Evolutionary conservation across 1,140 invertebrate species (phyloP), one percentile per base, ranked within the genome.

Genomic region (Goniozus legneri): DNA sequence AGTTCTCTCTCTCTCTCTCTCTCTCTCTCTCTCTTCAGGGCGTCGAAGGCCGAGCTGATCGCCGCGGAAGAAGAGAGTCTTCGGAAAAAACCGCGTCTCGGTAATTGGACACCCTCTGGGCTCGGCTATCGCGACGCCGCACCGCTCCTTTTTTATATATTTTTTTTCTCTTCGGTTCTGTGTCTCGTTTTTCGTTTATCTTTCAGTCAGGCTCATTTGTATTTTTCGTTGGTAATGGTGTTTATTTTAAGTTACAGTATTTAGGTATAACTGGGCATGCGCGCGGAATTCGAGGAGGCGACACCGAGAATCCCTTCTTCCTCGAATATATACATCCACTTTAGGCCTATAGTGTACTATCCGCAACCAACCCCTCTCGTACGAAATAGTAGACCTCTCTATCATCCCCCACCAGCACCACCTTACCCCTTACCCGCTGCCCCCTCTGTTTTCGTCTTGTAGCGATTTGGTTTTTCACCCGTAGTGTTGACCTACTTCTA

Each of bases 401-500:
- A n/a, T n/a, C n/a, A n/a, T n/a, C 21, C 31, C 15, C 13, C 33
- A 40, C 16, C 13, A 20, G 3, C 20, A 18, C 6, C 10, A 19
- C 43, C 20, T 18, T 15, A 12, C 33, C 27, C 27, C 14, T 37
- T 35, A 34, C 32, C 13, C 38, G 10, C 24, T 10, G 24, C 24
- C 4, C 14, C 20, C 32, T 56, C 55, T 57, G 54, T 67, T 52
- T 39, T 56, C 49, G 60, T 69, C 74, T 69, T 68, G 69, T 67
- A 74, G 69, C 69, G 67, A 74, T 77, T 71, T 71, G 62, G 60
- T 73, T 76, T 77, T 74, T n/a, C 69, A 71, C 70, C 68, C 66
- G 67, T 75, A 74, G 73, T 54, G 47, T 75, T 74, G 63, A 69
- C 71, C 62, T 71, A 72, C 64, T 79, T 80, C 74, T 84, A 92